Percentiles rank a stretch among this genome's conserved stretches.
These are phyloP conservation scores for Pionites leucogaster DNA, from an alignment of 2,113 vertebrate genomes.

Conservation along the genomic window DNA sequence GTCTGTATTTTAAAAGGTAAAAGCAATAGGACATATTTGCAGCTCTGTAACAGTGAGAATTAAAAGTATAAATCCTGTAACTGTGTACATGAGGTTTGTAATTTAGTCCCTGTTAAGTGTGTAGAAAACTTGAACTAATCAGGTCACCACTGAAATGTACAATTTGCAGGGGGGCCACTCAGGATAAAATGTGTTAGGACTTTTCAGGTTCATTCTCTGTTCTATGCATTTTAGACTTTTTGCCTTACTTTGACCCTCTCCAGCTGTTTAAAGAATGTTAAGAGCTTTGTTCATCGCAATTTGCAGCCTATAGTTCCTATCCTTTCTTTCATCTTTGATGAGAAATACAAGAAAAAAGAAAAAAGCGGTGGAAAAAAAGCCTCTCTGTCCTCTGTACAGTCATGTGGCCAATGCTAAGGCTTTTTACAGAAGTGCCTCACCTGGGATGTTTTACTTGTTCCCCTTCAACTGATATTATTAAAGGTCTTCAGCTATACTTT, in stretches of 20 bases:
- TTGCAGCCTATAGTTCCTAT: not conserved
- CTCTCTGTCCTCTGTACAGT: not conserved
- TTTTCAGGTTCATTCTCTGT: not conserved
- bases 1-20: not conserved
- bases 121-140: constrained; percentile 39
- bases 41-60: not conserved
- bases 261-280: constrained; percentile 53
- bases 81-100: not conserved
- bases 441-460: constrained; percentile 67
- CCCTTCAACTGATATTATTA: constrained; percentile 66
- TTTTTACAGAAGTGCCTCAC: constrained; percentile 32
- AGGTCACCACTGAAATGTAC: not conserved
- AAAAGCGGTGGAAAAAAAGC: not conserved
- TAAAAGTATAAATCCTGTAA: constrained; percentile 26
- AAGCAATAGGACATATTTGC: not conserved
- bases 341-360: constrained; percentile 18
- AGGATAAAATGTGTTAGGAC: not conserved
- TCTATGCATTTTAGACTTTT: not conserved
- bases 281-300: constrained; percentile 31
- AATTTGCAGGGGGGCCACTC: not conserved
- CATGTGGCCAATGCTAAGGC: not conserved
- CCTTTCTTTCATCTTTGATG: constrained; percentile 45
- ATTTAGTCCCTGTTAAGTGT: not conserved
- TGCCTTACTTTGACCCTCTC: constrained; percentile 37
- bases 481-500: constrained; percentile 73